A percentile compares a stretch with the other conserved stretches of the same genome.
phyloP scores from a whole-genome alignment of 2,113 vertebrate species.

The Apaloderma vittatum region DNA sequence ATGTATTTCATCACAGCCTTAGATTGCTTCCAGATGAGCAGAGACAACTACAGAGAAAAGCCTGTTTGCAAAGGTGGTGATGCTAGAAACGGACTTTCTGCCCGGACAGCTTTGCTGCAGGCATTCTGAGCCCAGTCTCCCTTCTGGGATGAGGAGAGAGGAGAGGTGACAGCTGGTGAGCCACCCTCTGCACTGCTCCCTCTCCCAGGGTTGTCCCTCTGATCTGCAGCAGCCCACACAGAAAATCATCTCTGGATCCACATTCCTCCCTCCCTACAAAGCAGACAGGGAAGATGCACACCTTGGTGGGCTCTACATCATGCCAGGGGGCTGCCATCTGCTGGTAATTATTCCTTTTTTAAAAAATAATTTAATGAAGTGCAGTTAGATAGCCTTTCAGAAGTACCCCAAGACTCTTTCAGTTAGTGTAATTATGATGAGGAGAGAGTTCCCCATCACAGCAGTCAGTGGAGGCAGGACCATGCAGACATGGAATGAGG shows the following conservation, averaged over 20 bases:
- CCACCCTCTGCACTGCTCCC: background rate
- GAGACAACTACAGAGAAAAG: background rate
- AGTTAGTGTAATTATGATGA: background rate
- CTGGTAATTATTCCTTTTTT: background rate
- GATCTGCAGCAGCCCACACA: background rate
- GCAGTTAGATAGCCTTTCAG: background rate
- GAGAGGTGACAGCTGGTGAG: background rate
- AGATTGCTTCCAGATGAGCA: conserved; percentile 49
- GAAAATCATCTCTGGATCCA: background rate
- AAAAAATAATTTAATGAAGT: background rate
- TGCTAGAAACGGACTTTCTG: background rate
- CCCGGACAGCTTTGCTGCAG: background rate
- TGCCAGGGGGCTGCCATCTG: background rate
- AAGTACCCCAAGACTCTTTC: background rate
- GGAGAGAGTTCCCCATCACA: background rate
- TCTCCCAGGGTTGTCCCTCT: rapidly evolving
- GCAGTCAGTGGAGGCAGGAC: background rate
- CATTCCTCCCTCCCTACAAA: background rate
- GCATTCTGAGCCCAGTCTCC: background rate
- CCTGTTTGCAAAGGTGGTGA: background rate
- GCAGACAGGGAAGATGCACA: background rate
- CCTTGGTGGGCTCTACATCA: background rate
- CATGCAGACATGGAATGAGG: rapidly evolving
- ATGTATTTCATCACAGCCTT: background rate
- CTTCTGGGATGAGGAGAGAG: background rate